Conservation (phyloP, 2,113 vertebrate genomes). For the Oceanodroma tethys region DNA sequence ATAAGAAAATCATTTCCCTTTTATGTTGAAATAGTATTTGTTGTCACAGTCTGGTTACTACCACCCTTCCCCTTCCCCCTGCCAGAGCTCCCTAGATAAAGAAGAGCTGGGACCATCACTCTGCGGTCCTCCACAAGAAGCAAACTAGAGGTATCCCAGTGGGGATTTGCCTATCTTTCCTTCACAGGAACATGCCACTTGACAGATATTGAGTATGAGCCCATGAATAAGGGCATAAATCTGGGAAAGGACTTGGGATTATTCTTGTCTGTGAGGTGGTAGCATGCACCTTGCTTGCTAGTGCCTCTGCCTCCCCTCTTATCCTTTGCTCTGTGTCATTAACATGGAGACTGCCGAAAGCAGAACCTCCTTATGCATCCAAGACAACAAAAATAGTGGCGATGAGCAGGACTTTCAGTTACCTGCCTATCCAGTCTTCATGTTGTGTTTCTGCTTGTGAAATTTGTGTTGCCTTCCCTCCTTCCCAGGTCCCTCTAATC, state of each 20-base stretch:
- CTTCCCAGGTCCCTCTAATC: neutral
- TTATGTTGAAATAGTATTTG: neutral
- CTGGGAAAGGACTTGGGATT: neutral
- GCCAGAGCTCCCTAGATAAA: neutral
- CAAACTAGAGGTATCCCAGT: neutral
- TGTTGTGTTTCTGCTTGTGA: neutral
- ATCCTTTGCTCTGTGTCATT: neutral
- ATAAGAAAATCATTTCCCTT: neutral
- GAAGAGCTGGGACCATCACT: neutral
- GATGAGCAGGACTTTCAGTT: neutral
- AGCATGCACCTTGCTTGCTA: neutral
- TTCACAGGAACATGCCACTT: neutral
- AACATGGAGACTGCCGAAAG: neutral
- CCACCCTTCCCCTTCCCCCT: neutral
- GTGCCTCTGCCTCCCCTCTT: neutral
- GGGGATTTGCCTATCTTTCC: neutral
- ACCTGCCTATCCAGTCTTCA: neutral
- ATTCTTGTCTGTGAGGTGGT: neutral
- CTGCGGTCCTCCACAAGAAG: neutral
- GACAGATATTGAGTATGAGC: fast-evolving
- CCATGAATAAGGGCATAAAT: neutral
- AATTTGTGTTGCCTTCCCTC: neutral
- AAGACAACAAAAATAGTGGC: neutral
- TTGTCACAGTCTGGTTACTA: neutral
- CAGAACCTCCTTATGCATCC: neutral